Evolutionary conservation across 2,888 invertebrate species (phyloP), one percentile per base, ranked within the genome.

Genomic region (Leptopilina syphax): DNA sequence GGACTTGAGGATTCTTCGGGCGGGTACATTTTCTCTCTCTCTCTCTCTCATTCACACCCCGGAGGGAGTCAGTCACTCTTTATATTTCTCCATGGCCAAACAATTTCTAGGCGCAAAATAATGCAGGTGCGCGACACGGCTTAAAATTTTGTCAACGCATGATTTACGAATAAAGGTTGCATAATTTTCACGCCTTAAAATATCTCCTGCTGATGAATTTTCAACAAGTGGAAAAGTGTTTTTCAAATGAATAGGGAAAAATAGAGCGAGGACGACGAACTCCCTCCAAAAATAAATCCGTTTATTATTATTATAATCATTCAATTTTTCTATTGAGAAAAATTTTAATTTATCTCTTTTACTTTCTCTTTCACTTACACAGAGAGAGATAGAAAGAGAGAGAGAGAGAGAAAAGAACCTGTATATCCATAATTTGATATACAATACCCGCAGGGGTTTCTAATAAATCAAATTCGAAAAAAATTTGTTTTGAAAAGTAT

Each of bases 1-100:
- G 83, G 79, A 84, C 73, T 57, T 73, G 8, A 57, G 57, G 73
- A 73, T 73, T 73, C 57, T 57, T 57, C 57, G 13, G 27, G 54
- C 8, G 6, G 44, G 34, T 34, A 44, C 44, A 8, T 44, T 44
- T 8, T 44, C 44, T 6, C 44, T 44, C 44, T 44, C 44, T 7
- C 44, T 44, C 44, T 44, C 44, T 57, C 34, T 50, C n/a, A 4
- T 24, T 68, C 63, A 12, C 50, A 9, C 34, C n/a, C 41, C n/a
- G 27, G 70, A 54, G 70, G 70, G 54, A 54, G 70, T 44, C 44
- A 34, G 44, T 70, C 54, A 6, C 70, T 54, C 50, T 27, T 70
- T 67, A 44, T 18, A 18, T 47, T 44, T 27, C 65, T 41, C 27
- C 8, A 66, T 50, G 34, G n/a, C 54, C 44, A 44, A 44, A 5